Conservation (phyloP, 1,140 invertebrate genomes). For the Andricus grossulariae region DNA sequence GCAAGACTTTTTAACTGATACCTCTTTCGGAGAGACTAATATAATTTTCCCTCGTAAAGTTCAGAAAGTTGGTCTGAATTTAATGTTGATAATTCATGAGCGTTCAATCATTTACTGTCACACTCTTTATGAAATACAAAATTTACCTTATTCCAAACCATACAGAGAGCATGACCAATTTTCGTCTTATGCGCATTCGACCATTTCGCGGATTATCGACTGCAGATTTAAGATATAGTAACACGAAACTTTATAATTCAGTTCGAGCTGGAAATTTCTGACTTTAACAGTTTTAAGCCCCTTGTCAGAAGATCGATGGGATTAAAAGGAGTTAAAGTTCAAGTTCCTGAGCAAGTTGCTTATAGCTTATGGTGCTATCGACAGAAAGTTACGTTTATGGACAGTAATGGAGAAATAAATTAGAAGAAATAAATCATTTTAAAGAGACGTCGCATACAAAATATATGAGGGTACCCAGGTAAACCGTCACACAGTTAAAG, state of each 20-base stretch:
- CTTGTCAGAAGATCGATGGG: background rate
- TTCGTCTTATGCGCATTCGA: background rate
- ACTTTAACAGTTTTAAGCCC: conserved; percentile 24
- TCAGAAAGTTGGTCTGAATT: no score
- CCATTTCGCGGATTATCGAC: background rate
- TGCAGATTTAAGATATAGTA: conserved; percentile 2
- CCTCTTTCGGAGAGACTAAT: background rate
- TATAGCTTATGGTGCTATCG: background rate
- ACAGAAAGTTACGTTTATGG: background rate
- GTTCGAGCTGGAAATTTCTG: conserved; percentile 27
- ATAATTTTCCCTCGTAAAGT: no score
- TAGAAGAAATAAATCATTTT: no score
- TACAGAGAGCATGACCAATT: background rate
- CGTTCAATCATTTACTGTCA: background rate
- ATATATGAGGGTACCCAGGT: no score
- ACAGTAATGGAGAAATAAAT: no score
- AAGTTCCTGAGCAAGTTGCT: background rate
- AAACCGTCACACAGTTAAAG: no score
- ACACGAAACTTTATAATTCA: conserved; percentile 16
- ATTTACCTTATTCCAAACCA: background rate
- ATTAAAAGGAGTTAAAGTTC: conserved; percentile 27
- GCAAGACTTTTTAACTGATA: background rate
- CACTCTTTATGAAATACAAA: background rate
- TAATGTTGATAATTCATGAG: conserved; percentile 8
- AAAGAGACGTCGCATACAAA: no score